Evolutionary conservation across 2,888 invertebrate genomes (phyloP).

Genomic region (Pristionchus fissidentatus): DNA sequence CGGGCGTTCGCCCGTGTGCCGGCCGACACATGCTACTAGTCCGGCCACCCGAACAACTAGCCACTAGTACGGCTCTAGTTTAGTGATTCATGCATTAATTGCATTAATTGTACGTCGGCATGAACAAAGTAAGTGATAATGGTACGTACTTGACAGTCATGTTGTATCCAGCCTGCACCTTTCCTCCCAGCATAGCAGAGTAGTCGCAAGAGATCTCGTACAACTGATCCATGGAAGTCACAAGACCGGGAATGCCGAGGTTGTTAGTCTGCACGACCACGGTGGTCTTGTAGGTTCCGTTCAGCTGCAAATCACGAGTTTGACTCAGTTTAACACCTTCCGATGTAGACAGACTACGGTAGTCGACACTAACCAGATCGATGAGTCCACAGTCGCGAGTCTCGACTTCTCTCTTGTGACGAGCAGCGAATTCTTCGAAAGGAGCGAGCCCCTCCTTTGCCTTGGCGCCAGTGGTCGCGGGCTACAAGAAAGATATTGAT

Average conservation of each 20-base stretch:
- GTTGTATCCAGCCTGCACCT: slow-evolving; percentile 71
- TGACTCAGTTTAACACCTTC: background rate
- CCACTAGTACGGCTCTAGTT: too few species aligned
- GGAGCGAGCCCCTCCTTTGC: slow-evolving; percentile 46
- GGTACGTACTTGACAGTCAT: slow-evolving; percentile 71
- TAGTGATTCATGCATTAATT: too few species aligned
- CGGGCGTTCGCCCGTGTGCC: background rate
- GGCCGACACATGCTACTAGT: background rate
- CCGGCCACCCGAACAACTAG: background rate
- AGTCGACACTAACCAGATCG: slow-evolving; percentile 63
- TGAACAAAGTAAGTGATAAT: background rate
- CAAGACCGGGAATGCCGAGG: slow-evolving; percentile 75
- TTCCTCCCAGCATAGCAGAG: slow-evolving; percentile 73
- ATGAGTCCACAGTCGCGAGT: slow-evolving; percentile 73
- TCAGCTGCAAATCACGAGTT: slow-evolving; percentile 53
- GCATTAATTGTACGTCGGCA: too few species aligned
- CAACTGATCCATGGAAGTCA: slow-evolving; percentile 75
- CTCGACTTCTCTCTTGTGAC: slow-evolving; percentile 65
- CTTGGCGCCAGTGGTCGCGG: slow-evolving; percentile 19
- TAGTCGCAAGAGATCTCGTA: slow-evolving; percentile 72
- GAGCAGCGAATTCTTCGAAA: slow-evolving; percentile 60
- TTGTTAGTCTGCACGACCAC: slow-evolving; percentile 76
- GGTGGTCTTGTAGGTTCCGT: slow-evolving; percentile 74
- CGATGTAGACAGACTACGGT: slow-evolving; percentile 3
- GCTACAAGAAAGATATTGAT: background rate